A percentile compares a stretch with the other conserved stretches of the same genome.
Evolutionary conservation across 2,888 invertebrate species (phyloP).

Genomic region (Ecliptopera silaceata): DNA sequence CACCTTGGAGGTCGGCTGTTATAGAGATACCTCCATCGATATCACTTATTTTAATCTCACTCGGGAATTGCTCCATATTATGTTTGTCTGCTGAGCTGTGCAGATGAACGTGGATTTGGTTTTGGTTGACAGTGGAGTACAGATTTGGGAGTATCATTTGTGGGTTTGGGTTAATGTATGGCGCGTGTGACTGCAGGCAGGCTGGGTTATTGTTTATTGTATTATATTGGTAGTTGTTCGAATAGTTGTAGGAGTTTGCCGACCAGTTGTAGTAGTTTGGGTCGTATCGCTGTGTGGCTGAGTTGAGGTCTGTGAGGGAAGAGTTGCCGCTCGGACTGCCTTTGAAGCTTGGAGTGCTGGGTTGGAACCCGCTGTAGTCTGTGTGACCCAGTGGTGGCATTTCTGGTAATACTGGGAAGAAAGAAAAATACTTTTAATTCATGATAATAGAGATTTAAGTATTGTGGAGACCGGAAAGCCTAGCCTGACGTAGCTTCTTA

Average conservation of each 20-base stretch:
- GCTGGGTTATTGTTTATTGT: slow-evolving; percentile 81
- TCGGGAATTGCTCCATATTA: slow-evolving; percentile 85
- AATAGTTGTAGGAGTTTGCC: slow-evolving; percentile 85
- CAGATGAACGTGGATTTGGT: slow-evolving; percentile 92
- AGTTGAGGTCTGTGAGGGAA: slow-evolving; percentile 75
- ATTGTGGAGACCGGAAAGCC: too few relatives aligned
- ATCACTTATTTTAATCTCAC: slow-evolving; percentile 85
- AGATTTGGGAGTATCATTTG: slow-evolving; percentile 91
- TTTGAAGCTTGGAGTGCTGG: slow-evolving; percentile 65
- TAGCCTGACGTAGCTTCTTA: too few relatives aligned
- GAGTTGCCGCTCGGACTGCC: slow-evolving; percentile 64
- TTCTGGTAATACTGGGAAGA: slow-evolving; percentile 81
- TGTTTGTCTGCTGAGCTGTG: slow-evolving; percentile 87
- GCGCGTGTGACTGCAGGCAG: slow-evolving; percentile 81
- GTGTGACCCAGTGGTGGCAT: slow-evolving; percentile 71
- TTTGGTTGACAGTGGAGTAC: slow-evolving; percentile 93
- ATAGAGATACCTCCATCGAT: slow-evolving; percentile 83
- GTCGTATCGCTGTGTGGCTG: slow-evolving; percentile 73
- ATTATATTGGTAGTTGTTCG: slow-evolving; percentile 88
- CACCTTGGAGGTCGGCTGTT: slow-evolving; percentile 72
- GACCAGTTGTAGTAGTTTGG: slow-evolving; percentile 85
- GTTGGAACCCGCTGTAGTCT: slow-evolving; percentile 71
- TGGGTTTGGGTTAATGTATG: slow-evolving; percentile 84
- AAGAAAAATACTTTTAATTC: slow-evolving; percentile 6
- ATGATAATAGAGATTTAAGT: too few relatives aligned